Percentiles rank a stretch among this genome's conserved stretches.
Conservation (phyloP, 2,888 invertebrate genomes). For the Limnephilus marmoratus region DNA sequence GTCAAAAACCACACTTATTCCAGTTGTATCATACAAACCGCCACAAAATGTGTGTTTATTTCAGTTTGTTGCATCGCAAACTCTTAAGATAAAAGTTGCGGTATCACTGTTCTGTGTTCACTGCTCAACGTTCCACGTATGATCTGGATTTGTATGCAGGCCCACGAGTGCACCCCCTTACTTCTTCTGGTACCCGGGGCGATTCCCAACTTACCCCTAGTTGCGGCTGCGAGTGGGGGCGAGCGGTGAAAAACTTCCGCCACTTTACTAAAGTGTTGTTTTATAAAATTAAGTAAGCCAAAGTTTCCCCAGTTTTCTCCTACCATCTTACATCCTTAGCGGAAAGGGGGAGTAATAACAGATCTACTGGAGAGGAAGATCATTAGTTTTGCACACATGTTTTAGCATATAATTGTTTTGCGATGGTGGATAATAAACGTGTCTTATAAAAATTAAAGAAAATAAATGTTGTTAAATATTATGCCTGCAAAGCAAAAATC, state of each 20-base stretch:
- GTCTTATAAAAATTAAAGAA: background rate
- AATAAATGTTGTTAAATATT: too few species aligned
- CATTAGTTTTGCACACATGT: background rate
- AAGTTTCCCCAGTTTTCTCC: background rate
- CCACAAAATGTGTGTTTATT: background rate
- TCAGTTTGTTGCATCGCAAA: background rate
- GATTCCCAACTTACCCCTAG: conserved; percentile 48
- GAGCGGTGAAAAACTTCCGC: conserved; percentile 55
- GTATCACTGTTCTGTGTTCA: background rate
- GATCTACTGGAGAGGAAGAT: background rate
- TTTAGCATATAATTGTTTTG: background rate
- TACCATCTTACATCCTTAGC: background rate
- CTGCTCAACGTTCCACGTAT: conserved; percentile 28
- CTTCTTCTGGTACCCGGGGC: conserved; percentile 52
- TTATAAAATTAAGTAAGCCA: conserved; percentile 60
- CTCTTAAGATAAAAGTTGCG: background rate
- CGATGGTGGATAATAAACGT: background rate
- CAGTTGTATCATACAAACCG: background rate
- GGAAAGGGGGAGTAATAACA: background rate
- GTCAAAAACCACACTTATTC: too few species aligned
- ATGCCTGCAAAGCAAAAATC: too few species aligned
- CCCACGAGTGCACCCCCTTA: conserved; percentile 54
- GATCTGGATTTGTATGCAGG: conserved; percentile 61
- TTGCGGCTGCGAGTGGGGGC: background rate
- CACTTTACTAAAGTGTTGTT: conserved; percentile 61